phyloP scores from a whole-genome alignment of 2,888 invertebrate species.

The Nycteola revayana region DNA sequence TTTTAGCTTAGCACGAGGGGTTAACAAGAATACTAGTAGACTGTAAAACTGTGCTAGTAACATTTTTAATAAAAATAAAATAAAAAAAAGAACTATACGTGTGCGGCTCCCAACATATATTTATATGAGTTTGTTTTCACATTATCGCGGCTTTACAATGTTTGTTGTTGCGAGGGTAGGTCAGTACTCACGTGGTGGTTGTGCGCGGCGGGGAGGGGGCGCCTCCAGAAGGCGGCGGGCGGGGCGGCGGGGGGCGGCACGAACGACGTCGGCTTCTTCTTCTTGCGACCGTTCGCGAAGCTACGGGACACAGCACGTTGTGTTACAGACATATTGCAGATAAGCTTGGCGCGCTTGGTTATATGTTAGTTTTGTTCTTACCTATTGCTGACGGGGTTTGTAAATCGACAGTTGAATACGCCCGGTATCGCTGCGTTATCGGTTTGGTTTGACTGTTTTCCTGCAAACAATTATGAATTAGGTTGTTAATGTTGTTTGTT shows the following conservation, averaged over 20 bases:
- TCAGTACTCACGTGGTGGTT: constrained; percentile 55
- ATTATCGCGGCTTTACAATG: too few relatives aligned
- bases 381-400: constrained; percentile 86
- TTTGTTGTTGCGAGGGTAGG: too few relatives aligned
- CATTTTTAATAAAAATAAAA: too few relatives aligned
- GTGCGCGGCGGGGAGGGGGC: constrained; percentile 84
- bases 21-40: too few relatives aligned
- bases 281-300: constrained; percentile 82
- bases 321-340: too few relatives aligned
- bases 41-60: too few relatives aligned
- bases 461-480: constrained; percentile 30
- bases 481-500: neutral
- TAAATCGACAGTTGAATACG: constrained; percentile 94
- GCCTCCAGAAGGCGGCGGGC: constrained; percentile 88
- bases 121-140: too few relatives aligned
- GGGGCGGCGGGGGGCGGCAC: constrained; percentile 90
- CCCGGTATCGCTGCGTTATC: constrained; percentile 85
- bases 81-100: too few relatives aligned
- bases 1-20: too few relatives aligned
- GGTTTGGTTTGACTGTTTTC: constrained; percentile 49
- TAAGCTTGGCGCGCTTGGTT: too few relatives aligned
- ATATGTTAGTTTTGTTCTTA: constrained; percentile 28
- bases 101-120: too few relatives aligned
- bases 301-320: too few relatives aligned
- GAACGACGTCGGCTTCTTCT: constrained; percentile 95